Percentiles rank a stretch among this genome's conserved stretches.
These are phyloP conservation scores for Marronus borbonicus DNA, from an alignment of 2,888 invertebrate species.

Conservation along the genomic window DNA sequence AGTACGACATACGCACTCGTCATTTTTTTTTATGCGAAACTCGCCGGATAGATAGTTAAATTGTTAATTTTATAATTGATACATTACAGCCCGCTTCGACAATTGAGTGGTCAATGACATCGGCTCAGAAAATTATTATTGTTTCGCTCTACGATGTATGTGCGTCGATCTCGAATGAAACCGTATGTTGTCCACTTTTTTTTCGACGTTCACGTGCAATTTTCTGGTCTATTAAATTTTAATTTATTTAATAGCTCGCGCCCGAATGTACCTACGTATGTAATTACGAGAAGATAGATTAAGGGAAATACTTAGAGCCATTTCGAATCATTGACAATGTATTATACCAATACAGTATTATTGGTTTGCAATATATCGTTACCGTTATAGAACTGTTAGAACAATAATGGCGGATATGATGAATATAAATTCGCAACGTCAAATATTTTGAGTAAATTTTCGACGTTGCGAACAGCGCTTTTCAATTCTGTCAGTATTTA, in stretches of 20 bases:
- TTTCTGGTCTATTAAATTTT: slow-evolving; percentile 21
- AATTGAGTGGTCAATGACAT: slow-evolving; percentile 50
- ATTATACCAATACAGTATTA: no score
- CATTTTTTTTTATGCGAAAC: slow-evolving; percentile 34
- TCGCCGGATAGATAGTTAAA: slow-evolving; percentile 40
- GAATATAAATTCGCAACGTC: no score
- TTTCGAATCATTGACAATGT: no score
- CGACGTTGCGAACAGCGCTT: no score
- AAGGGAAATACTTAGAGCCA: not conserved
- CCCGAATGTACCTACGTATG: not conserved
- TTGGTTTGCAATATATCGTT: no score
- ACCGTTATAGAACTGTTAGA: no score
- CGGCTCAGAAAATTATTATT: slow-evolving; percentile 29
- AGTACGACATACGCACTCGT: no score
- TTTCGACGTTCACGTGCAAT: slow-evolving; percentile 6
- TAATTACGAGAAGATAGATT: not conserved
- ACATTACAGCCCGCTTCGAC: slow-evolving; percentile 40
- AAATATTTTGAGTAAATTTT: no score
- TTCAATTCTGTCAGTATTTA: no score
- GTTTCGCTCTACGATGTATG: slow-evolving; percentile 6
- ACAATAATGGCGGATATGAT: not conserved
- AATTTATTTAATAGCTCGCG: not conserved
- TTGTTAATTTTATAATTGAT: slow-evolving; percentile 50
- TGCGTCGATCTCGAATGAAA: no score
- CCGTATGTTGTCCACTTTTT: no score